Evolutionary conservation across 1,140 invertebrate genomes (phyloP), one percentile per base, ranked within the genome.

Genomic region (Chlorops oryzae): DNA sequence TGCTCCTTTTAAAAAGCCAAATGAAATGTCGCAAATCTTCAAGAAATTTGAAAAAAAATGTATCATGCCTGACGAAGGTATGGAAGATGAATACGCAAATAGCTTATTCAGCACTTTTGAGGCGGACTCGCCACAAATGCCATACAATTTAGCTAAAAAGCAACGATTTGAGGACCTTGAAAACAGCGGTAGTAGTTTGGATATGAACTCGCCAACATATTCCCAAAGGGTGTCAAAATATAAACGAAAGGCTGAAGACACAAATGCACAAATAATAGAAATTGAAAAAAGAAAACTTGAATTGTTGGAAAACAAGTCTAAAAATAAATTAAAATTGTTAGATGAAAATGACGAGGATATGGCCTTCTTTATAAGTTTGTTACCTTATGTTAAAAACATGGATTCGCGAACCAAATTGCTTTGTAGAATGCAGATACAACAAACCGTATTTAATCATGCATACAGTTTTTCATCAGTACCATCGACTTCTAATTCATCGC

Each of bases 291-390:
- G 34, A 37, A 37, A 37, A 37, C 34, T 37, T n/a, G n/a, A n/a
- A n/a, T n/a, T n/a, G n/a, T 13, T 15, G 5, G 38, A 40, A 21
- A n/a, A 40, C 5, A 40, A 40, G 22, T 5, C 38, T 13, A 40
- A 40, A 40, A n/a, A 40, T 10, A 40, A 40, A n/a, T n/a, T n/a
- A n/a, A n/a, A n/a, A n/a, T n/a, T n/a, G 20, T 20, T 40, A 18
- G n/a, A 40, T 17, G 22, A 10, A 13, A 5, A 40, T 17, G 38
- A 40, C 22, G 38, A 40, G 20, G 38, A 40, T 40, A 40, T 40
- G 38, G 38, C 38, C 20, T 40, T 18, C 20, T 40, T 40, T 40
- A 20, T 40, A 18, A 40, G 38, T 40, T 40, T 40, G 20, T 40
- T 40, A 20, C 5, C 38, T 6, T 21, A 40, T 20, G 17, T 40